Conservation (phyloP, 2,888 invertebrate species). For the Pyrgus malvae region DNA sequence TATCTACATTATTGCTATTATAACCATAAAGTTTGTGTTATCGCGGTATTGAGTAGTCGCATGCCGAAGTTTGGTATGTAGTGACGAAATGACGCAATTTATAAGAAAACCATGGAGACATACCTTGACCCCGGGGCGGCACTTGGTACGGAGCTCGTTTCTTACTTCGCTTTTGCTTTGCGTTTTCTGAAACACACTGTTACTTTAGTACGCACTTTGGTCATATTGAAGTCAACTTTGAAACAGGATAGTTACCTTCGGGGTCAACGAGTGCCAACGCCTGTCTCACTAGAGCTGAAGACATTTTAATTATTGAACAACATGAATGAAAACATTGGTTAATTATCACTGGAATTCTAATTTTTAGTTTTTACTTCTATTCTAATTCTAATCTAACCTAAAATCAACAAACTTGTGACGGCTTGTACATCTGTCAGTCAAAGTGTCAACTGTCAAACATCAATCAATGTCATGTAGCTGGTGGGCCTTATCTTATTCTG, state of each 20-base stretch:
- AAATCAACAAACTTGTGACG: too few relatives aligned
- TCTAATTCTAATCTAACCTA: too few relatives aligned
- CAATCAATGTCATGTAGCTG: too few relatives aligned
- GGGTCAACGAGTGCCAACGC: constrained; percentile 80
- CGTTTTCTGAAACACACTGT: constrained; percentile 53
- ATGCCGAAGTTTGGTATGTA: too few relatives aligned
- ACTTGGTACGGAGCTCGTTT: constrained; percentile 39
- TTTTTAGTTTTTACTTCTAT: too few relatives aligned
- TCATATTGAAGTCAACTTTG: not conserved
- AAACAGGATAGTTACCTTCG: constrained; percentile 51
- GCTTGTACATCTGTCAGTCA: too few relatives aligned
- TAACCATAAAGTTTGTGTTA: not conserved
- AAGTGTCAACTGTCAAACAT: too few relatives aligned
- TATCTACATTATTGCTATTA: too few relatives aligned
- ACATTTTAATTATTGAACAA: constrained; percentile 65
- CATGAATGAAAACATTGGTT: constrained; percentile 48
- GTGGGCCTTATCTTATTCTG: too few relatives aligned
- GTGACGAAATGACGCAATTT: constrained; percentile 1
- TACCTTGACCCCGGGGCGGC: constrained; percentile 65
- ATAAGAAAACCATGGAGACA: constrained; percentile 20
- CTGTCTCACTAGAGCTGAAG: constrained; percentile 78
- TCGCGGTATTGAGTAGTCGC: not conserved
- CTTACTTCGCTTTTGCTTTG: constrained; percentile 45
- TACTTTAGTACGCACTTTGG: not conserved
- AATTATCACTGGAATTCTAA: constrained; percentile 12